phyloP scores from a whole-genome alignment of 92 coral and sea anemone species.

The Porites lobata region DNA sequence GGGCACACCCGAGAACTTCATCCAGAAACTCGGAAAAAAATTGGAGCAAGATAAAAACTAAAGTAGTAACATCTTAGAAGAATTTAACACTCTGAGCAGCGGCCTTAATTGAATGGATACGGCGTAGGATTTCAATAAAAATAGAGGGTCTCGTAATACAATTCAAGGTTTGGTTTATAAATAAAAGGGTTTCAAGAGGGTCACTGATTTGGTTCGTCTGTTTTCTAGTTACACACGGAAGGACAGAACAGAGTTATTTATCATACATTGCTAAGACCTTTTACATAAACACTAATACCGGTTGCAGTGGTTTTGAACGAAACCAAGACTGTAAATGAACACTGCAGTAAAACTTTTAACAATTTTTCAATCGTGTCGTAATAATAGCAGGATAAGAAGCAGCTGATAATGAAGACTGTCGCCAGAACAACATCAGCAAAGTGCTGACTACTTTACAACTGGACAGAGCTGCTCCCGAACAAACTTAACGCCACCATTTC shows the following conservation, averaged over 20 bases:
- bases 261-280: neutral
- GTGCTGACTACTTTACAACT: neutral
- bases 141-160: neutral
- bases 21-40: too few species aligned
- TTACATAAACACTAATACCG: neutral
- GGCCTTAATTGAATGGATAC: neutral
- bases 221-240: neutral
- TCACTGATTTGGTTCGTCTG: slow-evolving; percentile 7
- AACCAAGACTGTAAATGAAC: neutral
- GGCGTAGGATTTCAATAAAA: neutral
- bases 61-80: too few species aligned
- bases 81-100: too few species aligned
- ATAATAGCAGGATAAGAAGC: neutral
- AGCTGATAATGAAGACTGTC: neutral
- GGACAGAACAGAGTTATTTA: neutral
- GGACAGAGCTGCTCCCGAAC: neutral
- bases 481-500: neutral
- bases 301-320: neutral
- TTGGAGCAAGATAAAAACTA: too few species aligned
- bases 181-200: neutral
- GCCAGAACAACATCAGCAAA: neutral
- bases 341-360: neutral
- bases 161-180: neutral
- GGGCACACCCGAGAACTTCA: neutral
- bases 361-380: slow-evolving; percentile 5